Base-by-base conservation (phyloP, 2,888 invertebrate species). In the Cartodere bifasciata region DNA sequence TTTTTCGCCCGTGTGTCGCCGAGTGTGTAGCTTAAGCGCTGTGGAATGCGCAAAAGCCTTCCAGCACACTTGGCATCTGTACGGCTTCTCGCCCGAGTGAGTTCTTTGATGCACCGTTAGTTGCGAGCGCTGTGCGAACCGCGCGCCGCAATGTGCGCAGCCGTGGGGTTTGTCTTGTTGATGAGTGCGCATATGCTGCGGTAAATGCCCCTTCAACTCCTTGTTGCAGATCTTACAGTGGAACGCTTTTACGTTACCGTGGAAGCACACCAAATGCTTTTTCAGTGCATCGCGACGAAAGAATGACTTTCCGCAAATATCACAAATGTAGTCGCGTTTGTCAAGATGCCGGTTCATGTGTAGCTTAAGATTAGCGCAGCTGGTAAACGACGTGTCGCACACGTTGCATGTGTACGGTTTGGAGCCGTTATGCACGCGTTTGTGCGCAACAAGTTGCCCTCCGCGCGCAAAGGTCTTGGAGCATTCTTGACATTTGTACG, bases 81-180 rank as follows among this genome's bases (percentile, higher is more conserved):
- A 88, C 0, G 88, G 88, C 30, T 82, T 68, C 42, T 77, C 84
- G 0, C 87, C 87, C 1, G 82, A 79, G 50, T 88, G 88, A n/a
- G 76, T 78, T 10, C 87, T 67, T 50, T 77, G 75, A 46, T 88
- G 87, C 0, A 87, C 86, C 7, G 77, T 84, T 39, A 85, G 57
- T 51, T 88, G 87, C 0, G 84, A 84, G 37, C 83, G 75, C 52
- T 87, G 87, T 1, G 81, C 82, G 47, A 88, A 88, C 16, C 74
- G 62, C 28, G 81, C 76, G 2, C 80, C 78, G 52, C 87, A 88
- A 4, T 75, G 75, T 1, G 74, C 72, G 45, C 87, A 88, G 16
- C 74, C 72, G 52, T 83, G 81, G 0, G 84, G 83, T 38, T 81
- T 74, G 35, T 75, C 72, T 23, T 79, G 74, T 17, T 72, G 72